These are phyloP conservation scores for Xenopus petersii DNA, from an alignment of 2,797 vertebrate species.

Conservation along the genomic window DNA sequence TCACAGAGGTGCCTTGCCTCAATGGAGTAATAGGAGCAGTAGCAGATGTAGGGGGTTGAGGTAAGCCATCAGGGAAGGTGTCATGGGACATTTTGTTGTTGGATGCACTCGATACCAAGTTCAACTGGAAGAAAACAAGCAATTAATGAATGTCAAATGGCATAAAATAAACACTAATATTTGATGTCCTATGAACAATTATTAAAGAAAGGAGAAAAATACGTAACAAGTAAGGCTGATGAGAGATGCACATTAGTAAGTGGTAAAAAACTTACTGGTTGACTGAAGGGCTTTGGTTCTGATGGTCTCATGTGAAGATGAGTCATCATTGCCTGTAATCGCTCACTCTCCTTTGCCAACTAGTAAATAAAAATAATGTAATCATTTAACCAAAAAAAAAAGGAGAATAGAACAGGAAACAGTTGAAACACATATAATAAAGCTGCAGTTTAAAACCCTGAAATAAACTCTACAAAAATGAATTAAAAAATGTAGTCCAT, in stretches of 20 bases:
- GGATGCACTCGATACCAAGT: conserved; percentile 85
- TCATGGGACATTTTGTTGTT: conserved; percentile 85
- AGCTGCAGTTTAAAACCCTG: too few species aligned
- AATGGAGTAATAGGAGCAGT: conserved; percentile 91
- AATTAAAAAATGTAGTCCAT: too few species aligned
- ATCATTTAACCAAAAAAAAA: too few species aligned
- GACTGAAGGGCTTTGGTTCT: conserved; percentile 96
- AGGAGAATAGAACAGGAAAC: too few species aligned
- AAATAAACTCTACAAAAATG: too few species aligned
- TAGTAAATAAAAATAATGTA: conserved; percentile 51
- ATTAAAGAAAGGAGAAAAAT: accelerated
- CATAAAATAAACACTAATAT: not conserved
- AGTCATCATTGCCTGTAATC: conserved; percentile 98
- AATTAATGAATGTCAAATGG: conserved; percentile 6
- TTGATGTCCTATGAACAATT: not conserved
- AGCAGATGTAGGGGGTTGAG: conserved; percentile 93
- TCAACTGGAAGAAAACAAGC: conserved; percentile 67
- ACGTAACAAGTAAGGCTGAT: not conserved
- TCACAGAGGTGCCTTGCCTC: conserved; percentile 91
- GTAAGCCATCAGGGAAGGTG: conserved; percentile 86
- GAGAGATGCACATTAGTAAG: not conserved
- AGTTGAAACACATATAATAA: too few species aligned
- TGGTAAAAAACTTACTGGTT: conserved; percentile 76
- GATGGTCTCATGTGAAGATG: conserved; percentile 98
- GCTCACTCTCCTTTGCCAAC: conserved; percentile 96